phyloP scores from a whole-genome alignment of 2,113 vertebrate genomes.

The Nicator chloris region DNA sequence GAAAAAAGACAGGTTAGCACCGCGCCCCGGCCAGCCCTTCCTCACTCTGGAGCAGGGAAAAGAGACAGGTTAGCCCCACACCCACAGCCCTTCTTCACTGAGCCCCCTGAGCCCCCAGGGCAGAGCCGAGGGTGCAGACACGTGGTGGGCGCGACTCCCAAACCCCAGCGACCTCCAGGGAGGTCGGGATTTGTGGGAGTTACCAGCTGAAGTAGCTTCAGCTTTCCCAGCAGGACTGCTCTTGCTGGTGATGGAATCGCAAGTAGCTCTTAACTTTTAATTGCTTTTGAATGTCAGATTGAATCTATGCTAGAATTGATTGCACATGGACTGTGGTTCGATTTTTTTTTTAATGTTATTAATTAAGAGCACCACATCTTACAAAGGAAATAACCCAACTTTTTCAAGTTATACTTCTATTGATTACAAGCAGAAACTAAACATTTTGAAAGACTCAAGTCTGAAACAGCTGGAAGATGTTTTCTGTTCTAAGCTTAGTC shows the following conservation, averaged over 20 bases:
- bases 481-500: neutral
- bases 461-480: neutral
- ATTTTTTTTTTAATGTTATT: neutral
- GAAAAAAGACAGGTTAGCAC: conserved; percentile 78
- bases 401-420: neutral
- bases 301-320: neutral
- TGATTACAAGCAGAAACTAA: neutral
- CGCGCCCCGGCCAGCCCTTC: neutral
- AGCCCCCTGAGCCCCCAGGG: neutral
- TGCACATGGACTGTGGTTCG: neutral
- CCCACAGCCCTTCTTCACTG: neutral
- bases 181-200: fast-evolving
- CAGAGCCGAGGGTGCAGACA: neutral
- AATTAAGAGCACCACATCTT: neutral
- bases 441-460: neutral
- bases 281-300: neutral
- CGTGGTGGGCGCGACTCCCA: fast-evolving
- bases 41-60: neutral
- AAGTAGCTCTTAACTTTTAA: neutral
- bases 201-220: neutral
- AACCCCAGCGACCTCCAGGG: neutral
- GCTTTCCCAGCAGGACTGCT: neutral
- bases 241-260: neutral
- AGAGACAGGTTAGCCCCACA: neutral
- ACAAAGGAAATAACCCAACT: neutral